Base-by-base conservation (phyloP, 2,888 invertebrate species). In the Caenorhabditis sp. region DNA sequence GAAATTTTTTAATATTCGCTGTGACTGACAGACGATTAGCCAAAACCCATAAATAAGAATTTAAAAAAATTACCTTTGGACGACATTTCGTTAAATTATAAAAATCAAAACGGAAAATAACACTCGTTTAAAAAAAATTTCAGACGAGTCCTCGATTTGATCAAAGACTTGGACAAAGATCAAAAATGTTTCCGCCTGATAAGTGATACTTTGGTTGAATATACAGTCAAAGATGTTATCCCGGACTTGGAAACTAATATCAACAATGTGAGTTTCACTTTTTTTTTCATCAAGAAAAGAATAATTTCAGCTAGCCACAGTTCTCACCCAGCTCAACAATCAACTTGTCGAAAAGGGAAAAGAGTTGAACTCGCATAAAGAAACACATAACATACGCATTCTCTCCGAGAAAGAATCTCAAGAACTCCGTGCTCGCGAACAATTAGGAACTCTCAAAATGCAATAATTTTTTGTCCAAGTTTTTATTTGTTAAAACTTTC, bases 281-380 rank as follows among this genome's bases (percentile, higher is more conserved):
- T 10, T 14, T 59, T 31, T 57, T 50, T 60, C 17, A 23, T 12
- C 3, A 17, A n/a, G 20, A 43, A 64, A 64, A 14, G 1, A 5
- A 20, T 31, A n/a, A 26, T 61, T 73, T 68, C 65, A 84, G 84
- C 61, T 84, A 57, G 59, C 63, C 8, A 59, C 67, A 38, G 53
- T 82, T 17, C 60, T 67, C 25, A 68, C 73, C 8, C 67, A 76
- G 14, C 71, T 83, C 59, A 78, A 83, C 63, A 65, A 75, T 23
- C 69, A 77, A 27, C 67, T 83, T 31, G 81, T 84, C n/a, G 83
- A 82, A 50, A 80, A 80, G 68, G 84, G 84, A 59, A 81, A 82
- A 69, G 83, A 82, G 54, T 63, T 84, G 62, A 84, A 84, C 64
- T 59, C 61, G 1, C 79, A 84, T 78, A 83, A 83, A 65, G 64